Conservation (phyloP, 1,140 invertebrate genomes). For the Helicoverpa zea region DNA sequence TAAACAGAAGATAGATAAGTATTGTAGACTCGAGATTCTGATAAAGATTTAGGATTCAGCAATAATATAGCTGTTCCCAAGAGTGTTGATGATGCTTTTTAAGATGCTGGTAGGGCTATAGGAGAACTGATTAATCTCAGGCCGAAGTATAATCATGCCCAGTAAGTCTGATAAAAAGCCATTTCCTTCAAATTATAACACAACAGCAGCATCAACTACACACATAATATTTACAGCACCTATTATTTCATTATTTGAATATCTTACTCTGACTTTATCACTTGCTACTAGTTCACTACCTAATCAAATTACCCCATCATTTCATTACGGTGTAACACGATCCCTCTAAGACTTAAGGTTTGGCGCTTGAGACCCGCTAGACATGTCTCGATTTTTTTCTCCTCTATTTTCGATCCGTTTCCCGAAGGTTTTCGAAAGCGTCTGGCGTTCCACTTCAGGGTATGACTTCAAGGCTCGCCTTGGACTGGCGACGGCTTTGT, state of each 20-base stretch:
- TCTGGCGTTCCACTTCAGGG: conserved; percentile 74
- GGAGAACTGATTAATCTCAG: too few relatives aligned
- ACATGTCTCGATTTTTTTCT: conserved; percentile 86
- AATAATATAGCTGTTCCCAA: neutral
- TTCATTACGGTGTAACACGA: conserved; percentile 65
- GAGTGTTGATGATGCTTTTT: too few relatives aligned
- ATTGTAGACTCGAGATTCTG: neutral
- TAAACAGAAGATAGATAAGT: neutral
- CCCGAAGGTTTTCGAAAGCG: conserved; percentile 75
- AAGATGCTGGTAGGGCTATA: too few relatives aligned
- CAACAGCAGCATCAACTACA: too few relatives aligned
- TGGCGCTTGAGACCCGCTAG: conserved; percentile 81
- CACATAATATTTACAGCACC: too few relatives aligned
- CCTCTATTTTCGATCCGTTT: conserved; percentile 83
- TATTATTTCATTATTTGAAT: too few relatives aligned
- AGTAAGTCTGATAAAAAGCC: too few relatives aligned
- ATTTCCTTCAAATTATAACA: too few relatives aligned
- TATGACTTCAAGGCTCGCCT: conserved; percentile 57
- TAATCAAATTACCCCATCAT: neutral
- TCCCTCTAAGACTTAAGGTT: conserved; percentile 72
- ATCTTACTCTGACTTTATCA: too few relatives aligned
- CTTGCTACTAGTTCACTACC: neutral
- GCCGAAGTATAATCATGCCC: too few relatives aligned
- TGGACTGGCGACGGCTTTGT: conserved; percentile 70
- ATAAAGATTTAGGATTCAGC: neutral